Evolutionary conservation across 2,113 vertebrate species (phyloP).

Genomic region (Oncorhynchus tshawytscha): DNA sequence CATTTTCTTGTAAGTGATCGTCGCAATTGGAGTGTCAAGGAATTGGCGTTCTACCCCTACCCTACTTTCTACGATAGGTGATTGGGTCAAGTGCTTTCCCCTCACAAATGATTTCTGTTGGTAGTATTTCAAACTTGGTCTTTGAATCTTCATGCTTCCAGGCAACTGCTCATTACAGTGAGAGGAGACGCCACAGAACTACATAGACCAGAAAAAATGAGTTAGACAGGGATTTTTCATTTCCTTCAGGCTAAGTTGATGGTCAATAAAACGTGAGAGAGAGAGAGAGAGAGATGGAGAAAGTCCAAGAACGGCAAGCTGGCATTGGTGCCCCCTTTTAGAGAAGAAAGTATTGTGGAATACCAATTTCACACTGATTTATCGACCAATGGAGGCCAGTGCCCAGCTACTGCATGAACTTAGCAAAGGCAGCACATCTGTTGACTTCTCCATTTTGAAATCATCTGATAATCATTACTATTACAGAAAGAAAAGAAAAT

Average conservation of each 20-base stretch:
- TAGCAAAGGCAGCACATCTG: no score
- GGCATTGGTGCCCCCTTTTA: no score
- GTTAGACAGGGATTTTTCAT: not conserved
- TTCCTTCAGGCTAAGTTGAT: not conserved
- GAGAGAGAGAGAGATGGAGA: not conserved
- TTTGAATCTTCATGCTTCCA: not conserved
- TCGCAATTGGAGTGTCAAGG: not conserved
- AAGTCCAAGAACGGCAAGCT: no score
- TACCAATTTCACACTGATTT: no score
- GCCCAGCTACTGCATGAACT: no score
- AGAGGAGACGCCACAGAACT: not conserved
- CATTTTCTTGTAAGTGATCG: not conserved
- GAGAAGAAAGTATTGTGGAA: no score
- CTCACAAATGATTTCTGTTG: not conserved
- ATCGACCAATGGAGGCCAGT: no score
- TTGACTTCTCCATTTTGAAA: no score
- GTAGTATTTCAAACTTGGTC: not conserved
- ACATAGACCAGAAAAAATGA: not conserved
- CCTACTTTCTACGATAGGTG: not conserved
- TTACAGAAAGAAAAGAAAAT: not conserved
- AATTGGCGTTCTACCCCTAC: no score
- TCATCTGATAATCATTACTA: no score
- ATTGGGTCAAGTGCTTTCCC: not conserved
- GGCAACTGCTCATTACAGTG: not conserved
- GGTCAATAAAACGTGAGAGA: not conserved